Evolutionary conservation across 2,113 vertebrate species (phyloP), one percentile per base, ranked within the genome.

Genomic region (Calypte anna): DNA sequence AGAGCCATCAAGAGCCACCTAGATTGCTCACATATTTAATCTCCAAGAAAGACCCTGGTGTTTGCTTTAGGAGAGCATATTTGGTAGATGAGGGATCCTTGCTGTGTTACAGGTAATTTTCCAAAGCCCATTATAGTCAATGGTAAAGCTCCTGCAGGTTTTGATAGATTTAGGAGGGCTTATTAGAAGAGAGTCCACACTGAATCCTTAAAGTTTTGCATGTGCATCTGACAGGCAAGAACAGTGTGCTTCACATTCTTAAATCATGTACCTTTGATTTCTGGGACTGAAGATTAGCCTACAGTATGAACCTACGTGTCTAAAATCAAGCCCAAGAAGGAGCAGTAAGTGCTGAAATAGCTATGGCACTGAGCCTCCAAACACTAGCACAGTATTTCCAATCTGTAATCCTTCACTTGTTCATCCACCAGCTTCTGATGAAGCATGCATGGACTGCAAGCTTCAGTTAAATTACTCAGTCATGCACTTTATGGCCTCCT

Each of bases 111-210:
- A 33, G 55, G 74, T 30, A 28, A 10, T 77, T 66, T 88, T 82
- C 64, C 69, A 92, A 78, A 94, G 57, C 44, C 68, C 53, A 1
- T 53, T 30, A 33, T 30, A 67, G 54, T 28, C 10, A 30, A 33
- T 46, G 58, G 64, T 55, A 92, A 78, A 80, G 57, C 44, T 96
- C 68, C 88, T 67, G 86, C 44, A 86, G 64, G n/a, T 86, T 46
- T 73, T 55, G 61, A 48, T 21, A 21, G 72, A 55, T 43, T 33
- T 59, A 88, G 64, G 72, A 80, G 24, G 59, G 9, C 15, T 70
- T 63, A 55, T 93, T 78, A 63, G 68, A 59, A 57, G 54, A 59
- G 67, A 88, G 82, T 94, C 87, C 75, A 50, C 10, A 69, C 40
- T 22, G 61, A 84, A 86, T 86, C 72, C 69, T 83, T 88, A 38